A percentile compares a stretch with the other conserved stretches of the same genome.
phyloP scores from a whole-genome alignment of 2,113 vertebrate genomes.

The Caloenas nicobarica region DNA sequence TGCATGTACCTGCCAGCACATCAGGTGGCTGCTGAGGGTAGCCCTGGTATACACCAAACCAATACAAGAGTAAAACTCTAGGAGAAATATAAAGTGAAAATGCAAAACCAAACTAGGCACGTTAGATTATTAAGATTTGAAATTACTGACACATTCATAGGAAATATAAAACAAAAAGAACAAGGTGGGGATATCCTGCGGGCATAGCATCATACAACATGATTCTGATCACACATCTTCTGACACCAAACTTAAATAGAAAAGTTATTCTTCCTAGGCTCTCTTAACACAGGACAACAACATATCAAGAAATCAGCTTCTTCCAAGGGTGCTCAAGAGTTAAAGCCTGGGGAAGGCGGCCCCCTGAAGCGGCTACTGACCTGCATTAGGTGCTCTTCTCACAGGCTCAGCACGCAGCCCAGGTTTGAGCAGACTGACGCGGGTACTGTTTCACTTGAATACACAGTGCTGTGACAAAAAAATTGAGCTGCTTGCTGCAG shows the following conservation, averaged over 20 bases:
- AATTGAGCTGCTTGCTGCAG: neutral
- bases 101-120: neutral
- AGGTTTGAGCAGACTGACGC: neutral
- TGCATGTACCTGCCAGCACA: neutral
- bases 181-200: neutral
- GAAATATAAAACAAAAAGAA: neutral
- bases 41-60: neutral
- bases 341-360: neutral
- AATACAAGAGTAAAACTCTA: neutral
- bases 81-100: neutral
- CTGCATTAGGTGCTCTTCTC: conserved; percentile 18
- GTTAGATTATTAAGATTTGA: neutral
- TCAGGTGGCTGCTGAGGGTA: neutral
- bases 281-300: neutral
- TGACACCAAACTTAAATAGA: neutral
- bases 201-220: neutral
- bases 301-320: neutral
- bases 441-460: neutral
- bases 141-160: neutral
- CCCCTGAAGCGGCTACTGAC: conserved; percentile 17
- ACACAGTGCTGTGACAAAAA: neutral
- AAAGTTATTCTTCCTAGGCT: neutral
- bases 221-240: neutral
- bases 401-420: neutral
- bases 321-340: neutral